Conservation (phyloP, 1,140 invertebrate species). For the Halictus rubicundus region DNA sequence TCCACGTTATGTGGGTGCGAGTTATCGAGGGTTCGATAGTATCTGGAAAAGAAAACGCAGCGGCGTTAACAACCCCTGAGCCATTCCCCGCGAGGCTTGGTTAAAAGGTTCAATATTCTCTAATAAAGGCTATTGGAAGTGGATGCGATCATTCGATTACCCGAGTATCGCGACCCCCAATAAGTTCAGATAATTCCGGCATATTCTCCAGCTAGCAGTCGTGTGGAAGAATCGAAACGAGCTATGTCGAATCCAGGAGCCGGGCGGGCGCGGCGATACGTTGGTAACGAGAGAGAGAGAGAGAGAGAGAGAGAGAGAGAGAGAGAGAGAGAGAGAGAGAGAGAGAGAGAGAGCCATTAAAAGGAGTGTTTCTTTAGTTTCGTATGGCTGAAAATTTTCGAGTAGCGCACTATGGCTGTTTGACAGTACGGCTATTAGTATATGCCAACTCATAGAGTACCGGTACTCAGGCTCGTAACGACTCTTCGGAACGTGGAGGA, state of each 20-base stretch:
- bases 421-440: constrained; percentile 49
- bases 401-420: constrained; percentile 35
- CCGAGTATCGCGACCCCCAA: background rate
- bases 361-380: constrained; percentile 39
- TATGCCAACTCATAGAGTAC: constrained; percentile 48
- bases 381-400: constrained; percentile 38
- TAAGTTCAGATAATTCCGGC: background rate
- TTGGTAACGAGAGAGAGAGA: constrained; percentile 14
- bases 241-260: background rate
- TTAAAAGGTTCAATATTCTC: background rate
- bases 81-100: too few relatives aligned
- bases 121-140: background rate
- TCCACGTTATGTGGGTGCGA: too few relatives aligned
- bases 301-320: constrained; percentile 28
- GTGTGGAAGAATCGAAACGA: background rate
- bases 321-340: constrained; percentile 28
- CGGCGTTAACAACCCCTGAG: too few relatives aligned
- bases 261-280: background rate
- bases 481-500: constrained; percentile 62
- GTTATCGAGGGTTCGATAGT: too few relatives aligned
- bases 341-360: constrained; percentile 20
- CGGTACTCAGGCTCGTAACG: constrained; percentile 54
- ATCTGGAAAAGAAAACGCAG: too few relatives aligned
- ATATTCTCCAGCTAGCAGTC: background rate
- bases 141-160: background rate